A percentile compares a stretch with the other conserved stretches of the same genome.
These are phyloP conservation scores for Neogale vison DNA, from an alignment of 2,113 vertebrate genomes.

Conservation along the genomic window DNA sequence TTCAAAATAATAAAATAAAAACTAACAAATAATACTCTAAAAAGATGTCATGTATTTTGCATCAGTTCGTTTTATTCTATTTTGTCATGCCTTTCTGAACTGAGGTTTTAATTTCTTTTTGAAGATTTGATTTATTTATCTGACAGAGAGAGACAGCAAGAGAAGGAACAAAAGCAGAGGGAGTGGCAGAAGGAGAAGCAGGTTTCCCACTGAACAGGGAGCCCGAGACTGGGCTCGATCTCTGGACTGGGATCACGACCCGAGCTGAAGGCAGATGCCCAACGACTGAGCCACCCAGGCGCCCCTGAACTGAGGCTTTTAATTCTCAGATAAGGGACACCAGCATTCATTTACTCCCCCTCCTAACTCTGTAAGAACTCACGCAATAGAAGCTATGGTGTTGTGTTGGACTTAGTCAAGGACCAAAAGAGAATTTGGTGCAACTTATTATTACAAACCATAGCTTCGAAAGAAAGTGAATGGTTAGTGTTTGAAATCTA, in stretches of 20 bases:
- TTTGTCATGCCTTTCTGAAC: constrained; percentile 77
- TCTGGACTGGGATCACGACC: too few relatives aligned
- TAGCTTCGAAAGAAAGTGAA: constrained; percentile 82
- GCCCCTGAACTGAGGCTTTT: constrained; percentile 73
- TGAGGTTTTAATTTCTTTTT: constrained; percentile 57
- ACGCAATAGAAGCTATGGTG: constrained; percentile 74
- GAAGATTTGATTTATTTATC: too few relatives aligned
- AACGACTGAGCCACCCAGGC: too few relatives aligned
- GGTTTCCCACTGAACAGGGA: too few relatives aligned
- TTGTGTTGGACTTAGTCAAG: constrained; percentile 77
- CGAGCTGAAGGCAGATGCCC: too few relatives aligned
- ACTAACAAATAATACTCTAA: constrained; percentile 31
- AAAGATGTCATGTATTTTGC: constrained; percentile 75
- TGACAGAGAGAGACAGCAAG: too few relatives aligned
- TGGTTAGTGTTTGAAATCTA: constrained; percentile 73
- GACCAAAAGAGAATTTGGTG: constrained; percentile 76
- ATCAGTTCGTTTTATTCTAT: constrained; percentile 79
- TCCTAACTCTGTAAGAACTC: constrained; percentile 76
- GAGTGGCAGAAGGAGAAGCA: too few relatives aligned
- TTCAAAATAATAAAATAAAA: background rate
- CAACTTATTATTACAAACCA: constrained; percentile 79
- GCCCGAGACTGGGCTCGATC: too few relatives aligned
- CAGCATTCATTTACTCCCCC: constrained; percentile 77
- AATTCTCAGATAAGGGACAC: constrained; percentile 75
- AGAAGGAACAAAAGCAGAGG: too few relatives aligned